phyloP scores from a whole-genome alignment of 2,888 invertebrate genomes.

The Sphaerophoria rueppellii region DNA sequence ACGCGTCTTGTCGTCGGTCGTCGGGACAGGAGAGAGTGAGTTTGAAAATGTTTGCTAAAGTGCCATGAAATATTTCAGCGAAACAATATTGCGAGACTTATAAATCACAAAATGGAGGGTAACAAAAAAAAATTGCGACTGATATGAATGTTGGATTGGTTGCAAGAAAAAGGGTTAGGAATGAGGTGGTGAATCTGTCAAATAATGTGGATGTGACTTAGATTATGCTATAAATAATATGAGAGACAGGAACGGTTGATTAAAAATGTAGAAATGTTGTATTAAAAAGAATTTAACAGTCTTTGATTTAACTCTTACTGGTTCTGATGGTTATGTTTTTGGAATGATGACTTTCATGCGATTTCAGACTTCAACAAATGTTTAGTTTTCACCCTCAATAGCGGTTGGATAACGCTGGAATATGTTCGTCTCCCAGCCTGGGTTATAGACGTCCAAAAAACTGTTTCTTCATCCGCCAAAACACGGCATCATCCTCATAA shows the following conservation, averaged over 20 bases:
- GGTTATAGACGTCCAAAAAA: too few relatives aligned
- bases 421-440: too few relatives aligned
- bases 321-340: too few relatives aligned
- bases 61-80: conserved; percentile 43
- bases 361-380: too few relatives aligned
- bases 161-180: not conserved
- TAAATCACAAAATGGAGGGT: conserved; percentile 49
- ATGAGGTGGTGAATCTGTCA: conserved; percentile 17
- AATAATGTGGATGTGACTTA: not conserved
- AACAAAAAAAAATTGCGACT: conserved; percentile 32
- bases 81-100: conserved; percentile 63
- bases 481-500: not conserved
- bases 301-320: too few relatives aligned
- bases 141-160: conserved; percentile 43
- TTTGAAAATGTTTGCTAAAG: conserved; percentile 16
- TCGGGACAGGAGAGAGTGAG: conserved; percentile 2
- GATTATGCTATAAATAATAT: too few relatives aligned
- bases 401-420: too few relatives aligned
- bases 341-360: too few relatives aligned
- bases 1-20: conserved; percentile 12
- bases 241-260: not conserved
- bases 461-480: too few relatives aligned
- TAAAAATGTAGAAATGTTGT: not conserved
- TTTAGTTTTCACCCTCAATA: too few relatives aligned
- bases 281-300: too few relatives aligned